Percentiles rank a stretch among this genome's conserved stretches.
Conservation (phyloP, 2,797 vertebrate genomes). For the Monodelphis domestica region DNA sequence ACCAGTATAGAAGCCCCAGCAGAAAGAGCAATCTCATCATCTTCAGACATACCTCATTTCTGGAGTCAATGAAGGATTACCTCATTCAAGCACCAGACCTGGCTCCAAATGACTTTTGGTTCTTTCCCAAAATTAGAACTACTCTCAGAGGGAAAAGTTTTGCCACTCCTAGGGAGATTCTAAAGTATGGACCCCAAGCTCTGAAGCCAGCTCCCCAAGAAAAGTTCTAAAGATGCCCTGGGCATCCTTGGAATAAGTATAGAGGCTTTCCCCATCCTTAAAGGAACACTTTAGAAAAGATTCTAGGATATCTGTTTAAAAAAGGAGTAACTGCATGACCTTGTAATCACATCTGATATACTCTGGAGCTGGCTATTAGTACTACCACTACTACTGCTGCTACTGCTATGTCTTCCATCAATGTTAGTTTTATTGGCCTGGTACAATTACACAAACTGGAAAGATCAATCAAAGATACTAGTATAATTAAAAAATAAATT, state of each 20-base stretch:
- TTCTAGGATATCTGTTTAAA: neutral
- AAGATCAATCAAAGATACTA: neutral
- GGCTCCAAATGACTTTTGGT: neutral
- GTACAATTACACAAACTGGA: neutral
- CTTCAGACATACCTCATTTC: neutral
- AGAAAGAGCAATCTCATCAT: neutral
- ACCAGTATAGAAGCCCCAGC: neutral
- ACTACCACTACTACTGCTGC: neutral
- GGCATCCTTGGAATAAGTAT: too few relatives aligned
- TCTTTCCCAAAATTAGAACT: neutral
- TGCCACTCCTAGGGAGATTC: too few relatives aligned
- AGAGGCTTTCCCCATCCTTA: too few relatives aligned
- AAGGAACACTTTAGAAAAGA: neutral
- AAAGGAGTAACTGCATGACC: neutral
- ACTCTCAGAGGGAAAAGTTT: neutral
- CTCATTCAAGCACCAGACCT: neutral
- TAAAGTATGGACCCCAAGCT: too few relatives aligned
- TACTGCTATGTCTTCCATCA: neutral
- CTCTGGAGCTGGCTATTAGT: neutral
- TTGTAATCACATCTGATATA: neutral
- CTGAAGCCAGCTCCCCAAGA: too few relatives aligned
- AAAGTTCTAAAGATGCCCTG: too few relatives aligned
- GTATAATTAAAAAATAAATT: neutral
- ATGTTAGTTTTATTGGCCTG: neutral
- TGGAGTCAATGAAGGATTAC: neutral